Percentiles rank a stretch among this genome's conserved stretches.
Evolutionary conservation across 2,113 vertebrate genomes (phyloP).

Genomic region (Lampris megalopsis): DNA sequence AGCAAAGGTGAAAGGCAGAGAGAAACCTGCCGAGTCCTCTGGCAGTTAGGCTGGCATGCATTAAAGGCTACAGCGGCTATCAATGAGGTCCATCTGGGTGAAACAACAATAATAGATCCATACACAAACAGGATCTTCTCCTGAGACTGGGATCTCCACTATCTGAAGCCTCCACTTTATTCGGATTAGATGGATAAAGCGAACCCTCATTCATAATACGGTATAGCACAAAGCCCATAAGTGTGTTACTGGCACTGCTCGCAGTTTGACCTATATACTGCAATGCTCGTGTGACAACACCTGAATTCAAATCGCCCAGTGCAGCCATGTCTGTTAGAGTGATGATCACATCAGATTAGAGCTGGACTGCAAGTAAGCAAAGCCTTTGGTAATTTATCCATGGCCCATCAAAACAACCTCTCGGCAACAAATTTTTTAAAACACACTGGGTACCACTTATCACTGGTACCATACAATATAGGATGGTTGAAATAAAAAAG

Average conservation of each 20-base stretch:
- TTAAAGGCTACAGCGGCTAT: slow-evolving; percentile 35
- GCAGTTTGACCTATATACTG: neutral
- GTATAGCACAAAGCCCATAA: neutral
- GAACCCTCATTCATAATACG: neutral
- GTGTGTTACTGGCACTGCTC: neutral
- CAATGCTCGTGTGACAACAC: neutral
- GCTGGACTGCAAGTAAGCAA: neutral
- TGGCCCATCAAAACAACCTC: neutral
- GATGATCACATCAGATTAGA: neutral
- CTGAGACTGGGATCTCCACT: neutral
- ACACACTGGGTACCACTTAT: too few relatives aligned
- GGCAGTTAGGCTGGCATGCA: slow-evolving; percentile 42
- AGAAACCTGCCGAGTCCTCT: slow-evolving; percentile 61
- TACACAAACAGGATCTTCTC: slow-evolving; percentile 28
- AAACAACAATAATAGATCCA: slow-evolving; percentile 49
- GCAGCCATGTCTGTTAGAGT: neutral
- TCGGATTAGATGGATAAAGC: neutral
- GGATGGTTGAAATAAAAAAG: neutral
- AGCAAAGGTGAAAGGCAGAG: slow-evolving; percentile 36
- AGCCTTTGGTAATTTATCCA: neutral
- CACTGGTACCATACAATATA: neutral
- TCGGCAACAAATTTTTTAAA: too few relatives aligned
- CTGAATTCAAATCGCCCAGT: neutral
- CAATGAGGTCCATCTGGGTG: slow-evolving; percentile 41
- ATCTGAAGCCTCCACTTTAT: neutral